Conservation (phyloP, 2,888 invertebrate species). For the Acleris holmiana region DNA sequence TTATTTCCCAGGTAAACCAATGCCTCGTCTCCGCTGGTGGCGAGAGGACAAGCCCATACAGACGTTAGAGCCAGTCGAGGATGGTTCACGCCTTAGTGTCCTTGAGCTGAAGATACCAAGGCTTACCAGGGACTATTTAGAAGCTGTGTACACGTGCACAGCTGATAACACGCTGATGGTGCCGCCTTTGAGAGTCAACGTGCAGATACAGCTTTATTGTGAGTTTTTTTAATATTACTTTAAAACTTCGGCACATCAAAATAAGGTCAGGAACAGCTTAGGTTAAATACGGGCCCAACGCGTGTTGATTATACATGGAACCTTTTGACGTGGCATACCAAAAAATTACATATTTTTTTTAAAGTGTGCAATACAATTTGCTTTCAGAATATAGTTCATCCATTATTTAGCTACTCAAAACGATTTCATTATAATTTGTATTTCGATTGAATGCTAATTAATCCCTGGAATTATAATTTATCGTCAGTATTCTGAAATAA, state of each 20-base stretch:
- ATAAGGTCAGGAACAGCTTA: too few species aligned
- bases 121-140: constrained; percentile 86
- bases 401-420: too few species aligned
- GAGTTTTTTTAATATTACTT: constrained; percentile 62
- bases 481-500: too few species aligned
- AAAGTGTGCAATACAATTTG: too few species aligned
- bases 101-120: constrained; percentile 69
- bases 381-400: too few species aligned
- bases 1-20: constrained; percentile 68
- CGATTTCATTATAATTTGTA: too few species aligned
- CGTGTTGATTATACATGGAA: too few species aligned
- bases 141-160: constrained; percentile 88
- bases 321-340: too few species aligned
- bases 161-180: constrained; percentile 89
- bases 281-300: too few species aligned
- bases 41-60: constrained; percentile 75
- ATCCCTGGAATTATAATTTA: too few species aligned
- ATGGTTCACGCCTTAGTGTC: constrained; percentile 63
- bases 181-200: constrained; percentile 86
- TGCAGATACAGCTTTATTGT: constrained; percentile 88
- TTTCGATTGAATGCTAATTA: too few species aligned
- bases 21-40: constrained; percentile 79
- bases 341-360: too few species aligned
- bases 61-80: constrained; percentile 66
- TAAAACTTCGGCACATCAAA: background rate